Evolutionary conservation across 2,888 invertebrate species (phyloP), one percentile per base, ranked within the genome.

Genomic region (Deroplatys truncata): DNA sequence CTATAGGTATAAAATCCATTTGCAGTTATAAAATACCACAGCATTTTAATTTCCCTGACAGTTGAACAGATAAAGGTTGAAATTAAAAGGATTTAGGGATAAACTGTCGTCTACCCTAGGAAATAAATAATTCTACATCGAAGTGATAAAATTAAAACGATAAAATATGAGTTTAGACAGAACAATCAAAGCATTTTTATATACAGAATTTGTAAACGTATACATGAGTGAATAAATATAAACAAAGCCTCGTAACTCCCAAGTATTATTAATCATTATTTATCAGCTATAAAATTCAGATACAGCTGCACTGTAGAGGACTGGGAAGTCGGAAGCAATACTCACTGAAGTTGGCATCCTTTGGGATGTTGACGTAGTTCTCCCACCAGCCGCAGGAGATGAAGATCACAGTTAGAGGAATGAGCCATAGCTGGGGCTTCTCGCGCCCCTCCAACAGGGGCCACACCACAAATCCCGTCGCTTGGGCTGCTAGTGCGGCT

Each of bases 351-450:
- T 91, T 91, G 13, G 91, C 91, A 35, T 92, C 91, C 88, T 92
- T 92, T 84, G 93, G 93, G 10, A 96, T 84, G 31, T 88, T 85
- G 9, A 97, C 94, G 92, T 95, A 98, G 93, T 97, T 98, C 92
- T 97, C 96, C 98, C 98, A 98, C 97, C 97, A 98, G 31, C 97
- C 96, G 85, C 96, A 94, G 0, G 98, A 98, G 89, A 96, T 95
- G 43, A 97, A 93, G 56, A 96, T 91, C 88, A 97, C 94, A 5
- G 96, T 95, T 7, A 96, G 91, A 0, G 96, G 96, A 90, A 96
- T 92, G 25, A 95, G 92, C 95, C 96, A 97, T 16, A 96, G 92
- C 2, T 93, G 92, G 1, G 93, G 91, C 87, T 93, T 93, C 20
- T 84, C 88, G 31, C 88, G 88, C 3, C 94, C 93, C 87, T 95